These are phyloP conservation scores for Lampropteryx suffumata DNA, from an alignment of 2,888 invertebrate species.

Conservation along the genomic window DNA sequence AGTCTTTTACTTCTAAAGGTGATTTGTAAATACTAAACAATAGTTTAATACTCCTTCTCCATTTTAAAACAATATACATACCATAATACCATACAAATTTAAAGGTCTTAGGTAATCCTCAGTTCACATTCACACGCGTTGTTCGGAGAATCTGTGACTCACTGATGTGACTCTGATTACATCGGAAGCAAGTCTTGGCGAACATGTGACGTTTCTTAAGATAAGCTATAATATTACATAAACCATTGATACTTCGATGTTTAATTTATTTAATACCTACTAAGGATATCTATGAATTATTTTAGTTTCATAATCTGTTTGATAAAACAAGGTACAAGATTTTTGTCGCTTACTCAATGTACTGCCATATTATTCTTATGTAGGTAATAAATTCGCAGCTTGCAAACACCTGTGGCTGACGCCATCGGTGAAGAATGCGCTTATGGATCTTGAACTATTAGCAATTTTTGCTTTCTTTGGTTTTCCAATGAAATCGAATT, in stretches of 20 bases:
- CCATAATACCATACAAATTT: constrained; percentile 37
- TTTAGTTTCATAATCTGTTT: background rate
- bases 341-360: too few relatives aligned
- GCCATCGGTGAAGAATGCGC: constrained; percentile 49
- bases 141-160: constrained; percentile 61
- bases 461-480: constrained; percentile 14
- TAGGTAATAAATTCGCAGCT: constrained; percentile 44
- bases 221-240: constrained; percentile 1
- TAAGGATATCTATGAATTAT: too few relatives aligned
- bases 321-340: too few relatives aligned
- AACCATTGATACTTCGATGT: constrained; percentile 10
- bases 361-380: too few relatives aligned
- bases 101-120: constrained; percentile 43
- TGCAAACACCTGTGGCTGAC: constrained; percentile 60
- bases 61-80: background rate
- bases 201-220: constrained; percentile 31
- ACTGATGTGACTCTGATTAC: constrained; percentile 44
- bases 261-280: too few relatives aligned
- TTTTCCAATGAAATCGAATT: background rate
- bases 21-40: too few relatives aligned
- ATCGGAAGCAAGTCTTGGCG: constrained; percentile 53
- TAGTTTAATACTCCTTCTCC: too few relatives aligned
- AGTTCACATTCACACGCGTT: constrained; percentile 41
- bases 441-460: constrained; percentile 32
- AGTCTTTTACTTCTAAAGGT: too few relatives aligned